A percentile compares a stretch with the other conserved stretches of the same genome.
These are phyloP conservation scores for Zaprionus ornatus DNA, from an alignment of 1,140 invertebrate species.

Conservation along the genomic window DNA sequence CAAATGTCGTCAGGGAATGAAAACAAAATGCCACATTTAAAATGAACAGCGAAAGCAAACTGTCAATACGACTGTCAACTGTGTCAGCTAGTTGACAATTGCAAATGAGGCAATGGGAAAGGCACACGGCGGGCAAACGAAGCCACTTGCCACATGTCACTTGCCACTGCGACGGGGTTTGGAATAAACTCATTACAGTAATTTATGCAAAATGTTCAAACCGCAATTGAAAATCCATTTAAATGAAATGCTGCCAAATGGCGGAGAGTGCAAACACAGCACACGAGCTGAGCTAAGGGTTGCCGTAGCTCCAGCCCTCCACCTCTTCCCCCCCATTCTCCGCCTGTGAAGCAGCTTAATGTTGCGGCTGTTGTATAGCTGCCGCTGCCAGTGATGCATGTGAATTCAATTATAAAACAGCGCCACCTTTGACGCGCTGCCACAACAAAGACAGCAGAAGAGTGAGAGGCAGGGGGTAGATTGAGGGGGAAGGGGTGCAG, in stretches of 20 bases:
- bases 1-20: conserved; percentile 31
- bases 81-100: conserved; percentile 71
- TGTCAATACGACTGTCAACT: conserved; percentile 72
- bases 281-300: conserved; percentile 28
- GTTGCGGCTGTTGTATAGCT: conserved; percentile 40
- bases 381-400: conserved; percentile 78
- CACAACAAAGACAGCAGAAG: conserved; percentile 36
- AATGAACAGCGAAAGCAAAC: conserved; percentile 72
- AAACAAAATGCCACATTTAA: conserved; percentile 69
- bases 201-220: conserved; percentile 82
- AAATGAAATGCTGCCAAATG: conserved; percentile 74
- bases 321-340: neutral
- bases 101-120: conserved; percentile 53
- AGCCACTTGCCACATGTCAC: conserved; percentile 67
- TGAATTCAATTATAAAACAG: conserved; percentile 83
- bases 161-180: conserved; percentile 39
- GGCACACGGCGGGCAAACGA: conserved; percentile 42
- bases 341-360: conserved; percentile 2
- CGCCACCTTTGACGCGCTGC: conserved; percentile 65
- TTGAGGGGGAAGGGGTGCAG: neutral
- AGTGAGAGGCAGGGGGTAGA: neutral
- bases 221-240: conserved; percentile 84
- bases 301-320: neutral
- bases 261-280: conserved; percentile 24
- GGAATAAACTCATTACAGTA: conserved; percentile 80